Evolutionary conservation across 2,113 vertebrate species (phyloP), one percentile per base, ranked within the genome.

Genomic region (Abramis brama): DNA sequence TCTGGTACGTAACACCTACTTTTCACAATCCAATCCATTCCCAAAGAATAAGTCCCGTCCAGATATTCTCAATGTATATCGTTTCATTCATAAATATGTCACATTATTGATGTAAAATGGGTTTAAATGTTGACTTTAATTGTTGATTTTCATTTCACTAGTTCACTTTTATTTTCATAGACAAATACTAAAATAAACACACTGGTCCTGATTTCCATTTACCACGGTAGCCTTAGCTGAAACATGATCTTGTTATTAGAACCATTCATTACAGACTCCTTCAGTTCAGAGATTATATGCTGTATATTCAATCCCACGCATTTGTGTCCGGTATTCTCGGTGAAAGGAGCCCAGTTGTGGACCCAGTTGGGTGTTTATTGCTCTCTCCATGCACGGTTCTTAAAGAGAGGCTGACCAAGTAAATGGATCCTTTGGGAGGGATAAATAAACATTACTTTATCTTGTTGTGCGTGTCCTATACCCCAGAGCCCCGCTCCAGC

Each of bases 381-480:
- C 79, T 78, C 70, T 47, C 43, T 84, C 66, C 57, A 80, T 66
- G 70, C 57, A 95, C 94, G 93, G 92, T 95, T 92, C 91, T 91
- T 94, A 92, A 95, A 95, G 95, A 96, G 95, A 95, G 95, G 95
- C 95, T 95, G 95, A 93, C 95, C 92, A 90, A 78, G 95, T 93
- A 96, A 96, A 96, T 96, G 95, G 95, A 96, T 95, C 96, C 95
- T 92, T 84, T 92, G 96, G 96, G 96, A 96, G 94, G 95, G 95
- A 96, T 96, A 96, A 96, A 96, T 95, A 96, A 95, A 96, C 95
- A 96, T 96, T 96, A 96, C 95, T 96, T 96, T 96, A 96, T 96
- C 96, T 96, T 95, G 94, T 95, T 95, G 94, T 95, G 92, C 94
- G 90, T 95, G 95, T 96, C 93, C 94, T 95, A 95, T 95, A 96